These are phyloP conservation scores for Blera fallax DNA, from an alignment of 2,888 invertebrate genomes.

Conservation along the genomic window DNA sequence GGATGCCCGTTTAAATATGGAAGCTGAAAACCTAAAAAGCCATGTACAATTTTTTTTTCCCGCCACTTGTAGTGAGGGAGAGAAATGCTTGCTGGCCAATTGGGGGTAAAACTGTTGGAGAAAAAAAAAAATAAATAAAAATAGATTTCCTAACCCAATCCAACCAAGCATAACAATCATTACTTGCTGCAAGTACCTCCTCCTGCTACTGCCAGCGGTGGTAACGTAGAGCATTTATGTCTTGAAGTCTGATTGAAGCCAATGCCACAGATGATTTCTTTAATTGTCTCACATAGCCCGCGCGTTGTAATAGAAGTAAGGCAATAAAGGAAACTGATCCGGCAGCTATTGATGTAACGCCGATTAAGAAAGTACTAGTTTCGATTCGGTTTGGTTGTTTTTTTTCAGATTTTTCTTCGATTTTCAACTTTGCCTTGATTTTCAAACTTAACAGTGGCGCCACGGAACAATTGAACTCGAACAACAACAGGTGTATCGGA, in stretches of 20 bases:
- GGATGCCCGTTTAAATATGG: slow-evolving; percentile 70
- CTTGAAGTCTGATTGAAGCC: slow-evolving; percentile 19
- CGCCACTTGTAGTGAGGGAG: slow-evolving; percentile 50
- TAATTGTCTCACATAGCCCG: slow-evolving; percentile 34
- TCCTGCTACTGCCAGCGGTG: background rate
- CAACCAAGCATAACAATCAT: slow-evolving; percentile 55
- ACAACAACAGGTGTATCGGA: background rate
- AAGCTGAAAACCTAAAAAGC: slow-evolving; percentile 59
- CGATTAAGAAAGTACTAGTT: slow-evolving; percentile 17
- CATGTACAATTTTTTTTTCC: slow-evolving; percentile 11
- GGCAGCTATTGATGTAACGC: slow-evolving; percentile 29
- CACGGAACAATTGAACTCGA: background rate
- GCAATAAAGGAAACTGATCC: slow-evolving; percentile 56
- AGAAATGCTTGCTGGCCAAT: slow-evolving; percentile 28
- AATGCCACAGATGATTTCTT: slow-evolving; percentile 62
- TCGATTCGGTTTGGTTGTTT: slow-evolving; percentile 23
- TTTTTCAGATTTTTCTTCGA: background rate
- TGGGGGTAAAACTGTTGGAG: slow-evolving; percentile 24
- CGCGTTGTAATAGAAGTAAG: slow-evolving; percentile 37
- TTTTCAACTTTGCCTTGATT: slow-evolving; percentile 20
- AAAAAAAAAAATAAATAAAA: slow-evolving; percentile 29
- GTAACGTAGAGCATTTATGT: slow-evolving; percentile 1
- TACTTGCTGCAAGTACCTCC: slow-evolving; percentile 26
- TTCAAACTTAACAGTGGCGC: background rate
- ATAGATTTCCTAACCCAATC: slow-evolving; percentile 35